phyloP scores from a whole-genome alignment of 2,888 invertebrate species.

The Stenchaetothrips biformis region DNA sequence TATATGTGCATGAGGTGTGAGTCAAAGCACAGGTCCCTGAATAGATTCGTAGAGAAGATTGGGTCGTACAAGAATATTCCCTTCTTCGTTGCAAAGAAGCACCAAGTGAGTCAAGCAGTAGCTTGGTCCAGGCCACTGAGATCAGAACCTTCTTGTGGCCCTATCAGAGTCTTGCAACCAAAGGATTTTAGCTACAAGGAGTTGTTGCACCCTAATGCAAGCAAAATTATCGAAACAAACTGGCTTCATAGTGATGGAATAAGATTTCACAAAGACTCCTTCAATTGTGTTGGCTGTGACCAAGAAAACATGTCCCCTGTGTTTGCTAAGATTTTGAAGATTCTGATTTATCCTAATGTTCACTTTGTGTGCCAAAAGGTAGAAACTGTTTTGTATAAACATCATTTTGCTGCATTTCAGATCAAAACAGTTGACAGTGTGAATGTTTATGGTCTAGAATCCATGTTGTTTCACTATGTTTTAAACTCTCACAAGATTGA shows the following conservation, averaged over 20 bases:
- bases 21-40: not conserved
- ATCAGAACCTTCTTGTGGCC: no score
- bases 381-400: not conserved
- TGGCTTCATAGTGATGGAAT: not conserved
- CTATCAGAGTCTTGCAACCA: not conserved
- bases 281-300: not conserved
- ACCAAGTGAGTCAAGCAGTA: not conserved
- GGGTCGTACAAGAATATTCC: not conserved
- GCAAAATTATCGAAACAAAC: not conserved
- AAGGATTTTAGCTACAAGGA: not conserved
- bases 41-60: not conserved
- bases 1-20: not conserved
- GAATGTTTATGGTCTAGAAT: not conserved
- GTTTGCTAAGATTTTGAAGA: not conserved
- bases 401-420: not conserved
- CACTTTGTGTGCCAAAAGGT: not conserved
- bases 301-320: not conserved
- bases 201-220: not conserved
- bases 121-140: no score
- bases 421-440: not conserved
- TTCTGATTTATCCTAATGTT: no score
- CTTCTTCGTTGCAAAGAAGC: not conserved
- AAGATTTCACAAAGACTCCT: not conserved
- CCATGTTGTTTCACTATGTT: not conserved
- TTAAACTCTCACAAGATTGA: not conserved